Conservation (phyloP, 1,140 invertebrate genomes). For the Pseudachorutes palmiensis region DNA sequence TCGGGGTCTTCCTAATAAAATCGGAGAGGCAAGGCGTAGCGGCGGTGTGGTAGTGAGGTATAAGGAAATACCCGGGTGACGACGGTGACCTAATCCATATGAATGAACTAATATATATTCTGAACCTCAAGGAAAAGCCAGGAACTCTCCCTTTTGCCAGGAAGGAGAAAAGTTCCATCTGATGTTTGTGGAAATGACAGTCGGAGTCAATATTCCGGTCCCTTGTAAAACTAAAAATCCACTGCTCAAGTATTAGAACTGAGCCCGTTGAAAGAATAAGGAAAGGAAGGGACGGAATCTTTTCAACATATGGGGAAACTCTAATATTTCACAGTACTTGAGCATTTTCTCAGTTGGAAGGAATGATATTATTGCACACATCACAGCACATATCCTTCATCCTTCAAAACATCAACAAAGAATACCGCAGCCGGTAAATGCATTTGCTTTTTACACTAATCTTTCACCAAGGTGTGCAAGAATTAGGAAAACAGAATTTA, state of each 20-base stretch:
- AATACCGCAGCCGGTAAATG: too few relatives aligned
- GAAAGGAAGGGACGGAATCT: neutral
- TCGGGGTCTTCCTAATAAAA: neutral
- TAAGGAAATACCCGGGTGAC: too few relatives aligned
- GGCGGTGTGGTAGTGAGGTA: too few relatives aligned
- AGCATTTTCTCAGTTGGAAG: neutral
- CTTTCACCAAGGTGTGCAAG: too few relatives aligned
- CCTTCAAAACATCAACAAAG: neutral
- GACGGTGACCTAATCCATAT: conserved; percentile 11
- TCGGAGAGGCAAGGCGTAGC: too few relatives aligned
- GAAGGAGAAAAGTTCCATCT: neutral
- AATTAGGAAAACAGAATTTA: too few relatives aligned
- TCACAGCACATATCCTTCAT: neutral
- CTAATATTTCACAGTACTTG: neutral
- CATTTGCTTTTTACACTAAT: too few relatives aligned
- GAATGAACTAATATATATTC: conserved; percentile 17
- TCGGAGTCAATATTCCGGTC: neutral
- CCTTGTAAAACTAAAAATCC: neutral
- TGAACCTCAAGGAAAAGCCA: neutral
- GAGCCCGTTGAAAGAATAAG: too few relatives aligned
- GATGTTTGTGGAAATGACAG: conserved; percentile 16
- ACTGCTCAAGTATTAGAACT: too few relatives aligned
- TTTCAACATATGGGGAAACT: neutral
- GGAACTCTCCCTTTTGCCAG: too few relatives aligned
- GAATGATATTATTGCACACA: neutral